phyloP scores from a whole-genome alignment of 64 coral and sea anemone species.

The Montipora sp. region DNA sequence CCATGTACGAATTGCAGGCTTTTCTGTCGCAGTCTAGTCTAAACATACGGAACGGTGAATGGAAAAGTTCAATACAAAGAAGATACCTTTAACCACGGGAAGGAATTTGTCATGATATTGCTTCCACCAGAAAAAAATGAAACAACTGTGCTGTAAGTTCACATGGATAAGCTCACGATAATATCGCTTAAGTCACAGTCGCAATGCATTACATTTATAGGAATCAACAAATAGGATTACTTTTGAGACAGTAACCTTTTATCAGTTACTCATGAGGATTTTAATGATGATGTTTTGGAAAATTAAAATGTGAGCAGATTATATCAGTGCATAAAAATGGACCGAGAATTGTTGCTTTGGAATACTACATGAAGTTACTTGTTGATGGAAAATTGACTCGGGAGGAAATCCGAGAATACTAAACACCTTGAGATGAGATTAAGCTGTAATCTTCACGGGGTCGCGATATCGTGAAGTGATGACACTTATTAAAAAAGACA shows the following conservation, averaged over 20 bases:
- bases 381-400: neutral
- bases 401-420: neutral
- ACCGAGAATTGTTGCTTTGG: neutral
- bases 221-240: constrained; percentile 12
- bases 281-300: neutral
- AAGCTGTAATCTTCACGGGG: neutral
- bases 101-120: neutral
- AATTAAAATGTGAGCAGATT: neutral
- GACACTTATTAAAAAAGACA: constrained; percentile 20
- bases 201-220: neutral
- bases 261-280: neutral
- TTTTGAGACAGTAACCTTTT: neutral
- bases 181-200: neutral
- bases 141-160: neutral
- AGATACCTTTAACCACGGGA: too few species aligned
- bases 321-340: neutral
- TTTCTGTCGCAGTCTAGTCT: too few species aligned
- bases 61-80: neutral
- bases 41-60: neutral
- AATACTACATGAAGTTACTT: neutral
- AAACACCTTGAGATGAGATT: neutral
- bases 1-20: too few species aligned
- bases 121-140: neutral
- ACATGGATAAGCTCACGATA: neutral
- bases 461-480: neutral